Conservation (phyloP, 2,113 vertebrate genomes). For the Otolemur garnettii region DNA sequence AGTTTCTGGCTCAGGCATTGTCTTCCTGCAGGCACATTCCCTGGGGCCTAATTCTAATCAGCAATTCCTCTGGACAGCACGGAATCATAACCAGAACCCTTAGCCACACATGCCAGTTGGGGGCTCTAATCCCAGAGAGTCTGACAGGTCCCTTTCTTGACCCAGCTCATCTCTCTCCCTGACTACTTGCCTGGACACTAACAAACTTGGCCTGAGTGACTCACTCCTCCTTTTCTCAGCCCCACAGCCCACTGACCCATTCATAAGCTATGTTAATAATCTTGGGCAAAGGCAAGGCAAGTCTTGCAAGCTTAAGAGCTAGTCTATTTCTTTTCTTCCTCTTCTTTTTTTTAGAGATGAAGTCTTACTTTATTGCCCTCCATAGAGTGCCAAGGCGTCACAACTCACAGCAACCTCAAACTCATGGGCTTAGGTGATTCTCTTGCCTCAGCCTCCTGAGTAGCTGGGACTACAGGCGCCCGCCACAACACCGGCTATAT, state of each 20-base stretch:
- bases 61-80: neutral
- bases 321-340: neutral
- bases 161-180: neutral
- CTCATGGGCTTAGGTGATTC: no score
- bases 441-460: no score
- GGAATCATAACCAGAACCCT: neutral
- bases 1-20: neutral
- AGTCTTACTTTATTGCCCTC: no score
- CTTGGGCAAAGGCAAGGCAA: neutral
- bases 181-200: neutral
- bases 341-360: no score
- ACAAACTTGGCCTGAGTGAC: neutral
- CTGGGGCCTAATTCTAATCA: neutral
- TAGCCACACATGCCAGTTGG: neutral
- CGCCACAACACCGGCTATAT: no score
- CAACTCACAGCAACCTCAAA: no score
- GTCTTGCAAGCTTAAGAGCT: neutral
- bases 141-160: neutral
- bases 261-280: neutral
- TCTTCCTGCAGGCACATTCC: neutral
- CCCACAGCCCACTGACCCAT: neutral
- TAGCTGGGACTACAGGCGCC: no score
- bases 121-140: neutral
- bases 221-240: neutral
- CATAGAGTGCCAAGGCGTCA: no score